Evolutionary conservation across 2,797 vertebrate species (phyloP).

Genomic region (Neosalanx taihuensis): DNA sequence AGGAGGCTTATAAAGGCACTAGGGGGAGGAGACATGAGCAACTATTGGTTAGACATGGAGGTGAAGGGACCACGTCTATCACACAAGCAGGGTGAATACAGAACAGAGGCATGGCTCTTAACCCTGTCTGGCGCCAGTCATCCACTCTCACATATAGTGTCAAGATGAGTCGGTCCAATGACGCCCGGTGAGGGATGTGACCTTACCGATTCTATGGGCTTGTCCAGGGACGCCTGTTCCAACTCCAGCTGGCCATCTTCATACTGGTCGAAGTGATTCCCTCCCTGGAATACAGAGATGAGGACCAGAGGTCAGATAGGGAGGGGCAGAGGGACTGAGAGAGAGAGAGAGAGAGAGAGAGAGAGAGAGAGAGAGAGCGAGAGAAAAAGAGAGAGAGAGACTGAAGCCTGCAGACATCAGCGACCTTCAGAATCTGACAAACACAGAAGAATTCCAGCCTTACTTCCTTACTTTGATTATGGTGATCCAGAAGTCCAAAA

Average conservation of each 20-base stretch:
- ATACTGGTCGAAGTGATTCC: slow-evolving; percentile 99
- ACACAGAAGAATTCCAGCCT: background rate
- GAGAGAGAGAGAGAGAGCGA: too few relatives aligned
- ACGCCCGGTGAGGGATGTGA: slow-evolving; percentile 56
- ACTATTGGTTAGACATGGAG: slow-evolving; percentile 59
- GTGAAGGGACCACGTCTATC: slow-evolving; percentile 58
- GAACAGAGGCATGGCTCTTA: slow-evolving; percentile 59
- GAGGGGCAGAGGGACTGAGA: background rate
- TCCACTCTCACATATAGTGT: slow-evolving; percentile 68
- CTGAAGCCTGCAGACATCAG: background rate
- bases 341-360: background rate
- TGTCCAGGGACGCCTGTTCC: slow-evolving; percentile 98
- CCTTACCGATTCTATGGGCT: slow-evolving; percentile 99
- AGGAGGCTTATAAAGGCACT: slow-evolving; percentile 51
- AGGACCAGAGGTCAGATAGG: slow-evolving; percentile 2
- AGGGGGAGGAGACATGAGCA: slow-evolving; percentile 61
- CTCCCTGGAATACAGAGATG: slow-evolving; percentile 77
- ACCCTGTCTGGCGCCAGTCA: slow-evolving; percentile 76
- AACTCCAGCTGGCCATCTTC: slow-evolving; percentile 99
- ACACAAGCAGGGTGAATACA: slow-evolving; percentile 49
- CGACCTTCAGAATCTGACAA: too few relatives aligned
- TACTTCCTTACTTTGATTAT: background rate
- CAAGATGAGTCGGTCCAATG: slow-evolving; percentile 60
- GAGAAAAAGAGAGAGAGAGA: background rate
- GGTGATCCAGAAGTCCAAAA: too few relatives aligned